Conservation (phyloP, 2,797 vertebrate species). For the Paedocypris micromegethes region DNA sequence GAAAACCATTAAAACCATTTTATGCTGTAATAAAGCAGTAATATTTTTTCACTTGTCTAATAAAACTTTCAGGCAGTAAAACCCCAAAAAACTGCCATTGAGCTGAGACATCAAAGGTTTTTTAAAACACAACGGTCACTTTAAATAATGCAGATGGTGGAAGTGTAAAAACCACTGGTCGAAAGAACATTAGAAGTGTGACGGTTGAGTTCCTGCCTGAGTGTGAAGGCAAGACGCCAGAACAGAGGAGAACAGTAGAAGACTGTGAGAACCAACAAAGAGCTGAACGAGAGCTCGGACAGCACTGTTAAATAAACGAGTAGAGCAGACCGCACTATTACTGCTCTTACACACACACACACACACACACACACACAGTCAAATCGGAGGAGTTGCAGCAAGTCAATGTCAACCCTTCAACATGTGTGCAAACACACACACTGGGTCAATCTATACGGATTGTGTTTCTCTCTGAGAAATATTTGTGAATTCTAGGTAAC, state of each 20-base stretch:
- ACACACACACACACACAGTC: conserved; percentile 8
- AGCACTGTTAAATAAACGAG: conserved; percentile 37
- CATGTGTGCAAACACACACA: conserved; percentile 37
- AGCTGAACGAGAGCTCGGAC: conserved; percentile 14
- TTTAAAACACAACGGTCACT: conserved; percentile 17
- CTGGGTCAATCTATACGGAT: conserved; percentile 23
- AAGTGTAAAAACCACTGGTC: conserved; percentile 14
- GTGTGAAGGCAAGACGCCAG: conserved; percentile 5
- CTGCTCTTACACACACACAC: conserved; percentile 25
- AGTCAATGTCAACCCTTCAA: conserved; percentile 44
- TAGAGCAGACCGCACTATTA: conserved; percentile 28
- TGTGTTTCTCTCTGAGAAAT: conserved; percentile 40
- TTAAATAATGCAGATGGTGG: conserved; percentile 20
- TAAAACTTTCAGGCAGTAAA: conserved; percentile 11
- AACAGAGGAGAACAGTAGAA: conserved; percentile 22
- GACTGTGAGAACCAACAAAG: conserved; percentile 11
- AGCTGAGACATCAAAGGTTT: conserved; percentile 17
- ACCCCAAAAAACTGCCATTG: neutral
- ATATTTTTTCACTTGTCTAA: conserved; percentile 1
- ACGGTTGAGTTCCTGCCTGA: conserved; percentile 11
- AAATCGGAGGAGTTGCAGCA: conserved; percentile 42
- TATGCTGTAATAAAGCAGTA: conserved; percentile 2
- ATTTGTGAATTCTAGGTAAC: conserved; percentile 50
- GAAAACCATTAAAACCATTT: too few species aligned
- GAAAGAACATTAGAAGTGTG: conserved; percentile 27